Conservation (phyloP, 2,888 invertebrate species). For the Andrena praecox region DNA sequence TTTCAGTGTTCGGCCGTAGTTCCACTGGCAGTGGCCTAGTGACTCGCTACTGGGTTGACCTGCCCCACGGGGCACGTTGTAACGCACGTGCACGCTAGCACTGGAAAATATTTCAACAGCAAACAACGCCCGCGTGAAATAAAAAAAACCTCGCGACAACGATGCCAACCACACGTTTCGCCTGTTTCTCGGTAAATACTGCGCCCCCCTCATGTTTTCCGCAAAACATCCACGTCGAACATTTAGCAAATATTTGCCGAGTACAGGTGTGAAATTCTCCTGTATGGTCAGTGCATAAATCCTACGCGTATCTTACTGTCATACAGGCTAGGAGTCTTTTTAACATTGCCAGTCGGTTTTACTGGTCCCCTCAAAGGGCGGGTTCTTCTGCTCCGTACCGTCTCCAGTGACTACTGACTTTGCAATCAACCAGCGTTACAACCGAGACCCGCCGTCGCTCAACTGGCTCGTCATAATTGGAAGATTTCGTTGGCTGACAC, state of each 20-base stretch:
- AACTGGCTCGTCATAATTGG: constrained; percentile 28
- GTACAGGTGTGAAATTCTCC: not conserved
- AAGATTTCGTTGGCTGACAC: constrained; percentile 17
- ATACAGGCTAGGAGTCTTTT: not conserved
- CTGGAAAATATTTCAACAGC: not conserved
- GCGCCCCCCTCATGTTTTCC: not conserved
- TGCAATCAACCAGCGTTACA: not conserved
- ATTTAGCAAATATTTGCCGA: not conserved
- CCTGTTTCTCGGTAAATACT: constrained; percentile 4
- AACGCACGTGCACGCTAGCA: not conserved
- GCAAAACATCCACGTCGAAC: not conserved
- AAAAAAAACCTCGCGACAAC: not conserved
- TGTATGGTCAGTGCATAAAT: not conserved
- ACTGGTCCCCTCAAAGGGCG: too few species aligned
- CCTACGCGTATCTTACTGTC: not conserved
- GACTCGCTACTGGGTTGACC: not conserved
- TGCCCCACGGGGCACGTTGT: constrained; percentile 1
- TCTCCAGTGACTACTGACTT: not conserved
- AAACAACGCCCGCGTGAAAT: not conserved
- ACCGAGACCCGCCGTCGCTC: not conserved
- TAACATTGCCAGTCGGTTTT: too few species aligned
- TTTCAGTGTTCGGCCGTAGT: not conserved
- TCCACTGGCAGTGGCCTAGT: not conserved
- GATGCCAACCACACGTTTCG: not conserved
- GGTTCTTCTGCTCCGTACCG: not conserved